Evolutionary conservation across 2,888 invertebrate genomes (phyloP).

Genomic region (Camponotus fellah): DNA sequence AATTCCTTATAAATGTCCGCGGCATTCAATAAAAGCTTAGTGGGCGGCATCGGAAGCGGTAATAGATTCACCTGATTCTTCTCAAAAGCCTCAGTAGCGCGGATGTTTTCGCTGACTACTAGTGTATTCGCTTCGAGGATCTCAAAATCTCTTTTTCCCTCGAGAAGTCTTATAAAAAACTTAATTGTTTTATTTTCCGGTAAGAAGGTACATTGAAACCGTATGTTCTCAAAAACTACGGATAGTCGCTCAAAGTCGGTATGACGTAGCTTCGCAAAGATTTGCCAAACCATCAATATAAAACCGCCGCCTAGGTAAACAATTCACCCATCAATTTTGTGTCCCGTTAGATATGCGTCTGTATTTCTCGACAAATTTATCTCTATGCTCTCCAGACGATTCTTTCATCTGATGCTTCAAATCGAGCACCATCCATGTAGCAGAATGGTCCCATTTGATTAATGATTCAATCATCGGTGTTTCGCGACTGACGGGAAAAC

Average conservation of each 20-base stretch:
- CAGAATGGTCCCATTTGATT: constrained; percentile 97
- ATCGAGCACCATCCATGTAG: constrained; percentile 94
- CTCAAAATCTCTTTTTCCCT: constrained; percentile 95
- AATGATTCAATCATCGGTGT: constrained; percentile 96
- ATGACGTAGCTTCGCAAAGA: constrained; percentile 93
- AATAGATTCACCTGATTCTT: constrained; percentile 88
- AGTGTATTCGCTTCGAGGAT: constrained; percentile 95
- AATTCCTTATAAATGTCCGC: constrained; percentile 95
- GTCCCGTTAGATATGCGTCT: constrained; percentile 93
- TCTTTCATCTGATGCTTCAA: constrained; percentile 89
- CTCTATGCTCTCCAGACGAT: constrained; percentile 92
- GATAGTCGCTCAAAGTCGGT: constrained; percentile 92
- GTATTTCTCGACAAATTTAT: constrained; percentile 91
- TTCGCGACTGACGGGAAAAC: constrained; percentile 95
- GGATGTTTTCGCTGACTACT: constrained; percentile 93
- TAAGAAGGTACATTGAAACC: constrained; percentile 92
- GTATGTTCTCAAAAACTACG: constrained; percentile 95
- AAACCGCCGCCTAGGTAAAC: constrained; percentile 98
- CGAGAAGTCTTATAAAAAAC: constrained; percentile 94
- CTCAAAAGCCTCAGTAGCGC: constrained; percentile 88
- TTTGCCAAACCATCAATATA: constrained; percentile 95
- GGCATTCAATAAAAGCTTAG: constrained; percentile 86
- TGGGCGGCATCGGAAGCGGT: constrained; percentile 80
- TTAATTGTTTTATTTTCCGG: constrained; percentile 92
- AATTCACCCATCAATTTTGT: constrained; percentile 96